phyloP scores from a whole-genome alignment of 2,888 invertebrate genomes.

The Lepidochrysops patricia region DNA sequence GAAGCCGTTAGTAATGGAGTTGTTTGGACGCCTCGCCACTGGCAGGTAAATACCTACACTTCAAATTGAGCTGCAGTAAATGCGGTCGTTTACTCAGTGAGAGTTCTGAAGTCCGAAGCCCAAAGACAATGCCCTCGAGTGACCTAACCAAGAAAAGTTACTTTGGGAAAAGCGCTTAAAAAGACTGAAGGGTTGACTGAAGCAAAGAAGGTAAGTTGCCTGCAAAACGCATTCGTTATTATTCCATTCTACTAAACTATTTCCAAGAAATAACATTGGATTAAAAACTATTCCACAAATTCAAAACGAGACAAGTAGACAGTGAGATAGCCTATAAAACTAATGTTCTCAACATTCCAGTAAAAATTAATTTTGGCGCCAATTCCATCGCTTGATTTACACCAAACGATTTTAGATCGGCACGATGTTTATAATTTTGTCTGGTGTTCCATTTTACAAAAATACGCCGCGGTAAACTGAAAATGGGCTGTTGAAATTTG shows the following conservation, averaged over 20 bases:
- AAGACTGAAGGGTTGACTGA: too few relatives aligned
- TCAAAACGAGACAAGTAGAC: neutral
- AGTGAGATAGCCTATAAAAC: neutral
- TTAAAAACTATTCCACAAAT: neutral
- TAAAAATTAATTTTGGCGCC: constrained; percentile 22
- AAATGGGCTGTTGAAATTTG: constrained; percentile 55
- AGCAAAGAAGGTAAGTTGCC: too few relatives aligned
- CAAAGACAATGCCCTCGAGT: too few relatives aligned
- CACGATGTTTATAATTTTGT: constrained; percentile 47
- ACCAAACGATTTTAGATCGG: constrained; percentile 38
- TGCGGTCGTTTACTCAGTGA: too few relatives aligned
- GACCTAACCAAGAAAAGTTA: too few relatives aligned
- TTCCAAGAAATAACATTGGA: neutral
- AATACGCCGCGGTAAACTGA: constrained; percentile 48
- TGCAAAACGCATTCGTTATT: too few relatives aligned
- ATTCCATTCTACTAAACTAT: neutral
- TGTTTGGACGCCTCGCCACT: too few relatives aligned
- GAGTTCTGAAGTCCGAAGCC: too few relatives aligned
- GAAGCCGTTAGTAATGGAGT: too few relatives aligned
- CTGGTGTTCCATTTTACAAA: constrained; percentile 50
- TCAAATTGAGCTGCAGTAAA: too few relatives aligned
- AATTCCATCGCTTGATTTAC: constrained; percentile 31
- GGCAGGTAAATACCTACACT: too few relatives aligned
- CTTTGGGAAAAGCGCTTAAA: too few relatives aligned
- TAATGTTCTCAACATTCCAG: neutral